Percentiles rank a stretch among this genome's conserved stretches.
phyloP scores from a whole-genome alignment of 1,140 invertebrate genomes.

The Propsilocerus akamusi region DNA sequence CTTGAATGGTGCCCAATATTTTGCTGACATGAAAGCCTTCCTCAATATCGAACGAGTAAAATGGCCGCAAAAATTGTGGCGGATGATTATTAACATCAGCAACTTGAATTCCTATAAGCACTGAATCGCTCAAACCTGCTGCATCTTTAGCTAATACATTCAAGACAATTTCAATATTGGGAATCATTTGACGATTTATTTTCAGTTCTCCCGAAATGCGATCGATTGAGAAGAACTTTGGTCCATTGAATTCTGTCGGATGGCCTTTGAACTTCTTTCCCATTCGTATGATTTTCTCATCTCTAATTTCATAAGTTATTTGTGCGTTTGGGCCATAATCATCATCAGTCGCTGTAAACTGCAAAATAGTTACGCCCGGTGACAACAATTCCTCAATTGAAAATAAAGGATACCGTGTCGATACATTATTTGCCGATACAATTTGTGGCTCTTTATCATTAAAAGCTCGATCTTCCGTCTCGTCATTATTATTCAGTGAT shows the following conservation, averaged over 20 bases:
- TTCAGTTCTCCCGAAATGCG: constrained; percentile 51
- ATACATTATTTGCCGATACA: background rate
- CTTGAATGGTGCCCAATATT: constrained; percentile 53
- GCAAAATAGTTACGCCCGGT: constrained; percentile 52
- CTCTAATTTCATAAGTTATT: constrained; percentile 53
- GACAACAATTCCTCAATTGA: constrained; percentile 57
- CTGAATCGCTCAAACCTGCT: constrained; percentile 45
- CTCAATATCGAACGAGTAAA: constrained; percentile 64
- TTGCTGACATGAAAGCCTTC: constrained; percentile 55
- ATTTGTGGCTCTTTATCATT: background rate
- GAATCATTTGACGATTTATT: constrained; percentile 49
- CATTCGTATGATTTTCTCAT: constrained; percentile 36
- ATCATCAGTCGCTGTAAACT: constrained; percentile 60
- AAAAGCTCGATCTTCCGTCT: constrained; percentile 1
- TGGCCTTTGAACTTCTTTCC: constrained; percentile 20
- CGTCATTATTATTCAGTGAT: constrained; percentile 4
- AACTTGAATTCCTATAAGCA: constrained; percentile 44
- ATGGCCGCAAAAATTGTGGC: constrained; percentile 59
- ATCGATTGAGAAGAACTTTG: constrained; percentile 53
- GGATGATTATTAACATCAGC: constrained; percentile 74
- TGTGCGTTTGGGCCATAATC: constrained; percentile 57
- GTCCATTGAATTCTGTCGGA: constrained; percentile 26
- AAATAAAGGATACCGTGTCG: constrained; percentile 30
- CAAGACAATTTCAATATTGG: constrained; percentile 58
- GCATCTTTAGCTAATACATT: constrained; percentile 59